A percentile compares a stretch with the other conserved stretches of the same genome.
Conservation (phyloP, 2,888 invertebrate genomes). For the Eupithecia dodoneata region DNA sequence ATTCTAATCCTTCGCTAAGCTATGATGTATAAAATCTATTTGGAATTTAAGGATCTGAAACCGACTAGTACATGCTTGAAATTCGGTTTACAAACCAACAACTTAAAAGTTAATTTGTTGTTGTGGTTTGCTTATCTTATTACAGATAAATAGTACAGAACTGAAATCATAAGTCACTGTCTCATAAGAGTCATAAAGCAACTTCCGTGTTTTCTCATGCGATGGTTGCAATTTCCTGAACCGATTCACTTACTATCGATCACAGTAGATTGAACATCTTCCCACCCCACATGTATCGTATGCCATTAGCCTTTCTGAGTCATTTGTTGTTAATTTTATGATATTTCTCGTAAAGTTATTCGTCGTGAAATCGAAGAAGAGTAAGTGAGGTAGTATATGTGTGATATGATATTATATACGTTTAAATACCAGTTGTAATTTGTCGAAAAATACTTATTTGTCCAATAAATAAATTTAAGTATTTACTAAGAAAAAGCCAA, state of each 20-base stretch:
- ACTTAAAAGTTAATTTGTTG: background rate
- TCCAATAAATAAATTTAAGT: no score
- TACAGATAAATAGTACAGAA: background rate
- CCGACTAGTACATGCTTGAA: no score
- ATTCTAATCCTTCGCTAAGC: no score
- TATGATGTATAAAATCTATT: no score
- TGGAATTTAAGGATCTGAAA: no score
- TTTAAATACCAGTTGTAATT: no score
- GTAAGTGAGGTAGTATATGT: background rate
- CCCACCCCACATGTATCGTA: background rate
- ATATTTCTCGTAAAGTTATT: background rate
- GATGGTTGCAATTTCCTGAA: conserved; percentile 30
- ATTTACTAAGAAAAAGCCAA: no score
- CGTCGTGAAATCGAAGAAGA: background rate
- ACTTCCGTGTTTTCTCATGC: conserved; percentile 17
- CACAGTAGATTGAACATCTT: conserved; percentile 8
- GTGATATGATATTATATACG: no score
- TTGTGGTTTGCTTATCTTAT: background rate
- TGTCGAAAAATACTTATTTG: no score
- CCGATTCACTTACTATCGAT: conserved; percentile 27
- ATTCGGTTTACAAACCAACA: background rate
- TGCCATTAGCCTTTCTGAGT: background rate
- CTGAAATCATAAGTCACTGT: background rate
- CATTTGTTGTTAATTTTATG: background rate
- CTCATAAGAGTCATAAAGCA: background rate